These are phyloP conservation scores for Hecatera dysodea DNA, from an alignment of 2,888 invertebrate species.

Conservation along the genomic window DNA sequence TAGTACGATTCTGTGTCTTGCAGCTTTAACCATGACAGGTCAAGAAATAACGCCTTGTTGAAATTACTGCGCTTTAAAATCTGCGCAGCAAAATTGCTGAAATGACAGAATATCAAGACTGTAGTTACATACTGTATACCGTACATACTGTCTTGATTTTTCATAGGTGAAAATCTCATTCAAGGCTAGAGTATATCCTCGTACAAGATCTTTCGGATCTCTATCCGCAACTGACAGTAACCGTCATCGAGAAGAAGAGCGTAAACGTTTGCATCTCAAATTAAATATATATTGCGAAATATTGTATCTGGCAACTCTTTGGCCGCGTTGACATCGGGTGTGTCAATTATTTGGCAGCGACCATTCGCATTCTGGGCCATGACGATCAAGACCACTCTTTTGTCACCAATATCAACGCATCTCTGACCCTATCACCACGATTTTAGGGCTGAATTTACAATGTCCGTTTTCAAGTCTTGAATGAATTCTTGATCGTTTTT, in stretches of 20 bases:
- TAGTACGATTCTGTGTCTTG: background rate
- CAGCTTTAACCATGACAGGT: constrained; percentile 5
- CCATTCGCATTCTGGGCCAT: constrained; percentile 87
- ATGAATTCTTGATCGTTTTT: constrained; percentile 41
- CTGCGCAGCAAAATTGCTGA: background rate
- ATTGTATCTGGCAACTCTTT: constrained; percentile 81
- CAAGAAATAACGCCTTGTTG: background rate
- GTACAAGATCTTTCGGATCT: background rate
- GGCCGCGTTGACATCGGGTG: constrained; percentile 83
- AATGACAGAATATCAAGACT: too few relatives aligned
- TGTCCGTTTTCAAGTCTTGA: constrained; percentile 31
- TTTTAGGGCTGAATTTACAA: constrained; percentile 48
- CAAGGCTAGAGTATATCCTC: too few relatives aligned
- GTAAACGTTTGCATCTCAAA: constrained; percentile 68
- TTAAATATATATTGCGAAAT: constrained; percentile 88
- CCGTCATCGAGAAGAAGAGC: constrained; percentile 30
- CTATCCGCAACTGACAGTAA: constrained; percentile 17
- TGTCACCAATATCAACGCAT: constrained; percentile 69
- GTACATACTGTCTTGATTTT: background rate
- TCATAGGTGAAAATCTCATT: background rate
- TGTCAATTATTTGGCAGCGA: constrained; percentile 89
- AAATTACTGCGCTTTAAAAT: background rate
- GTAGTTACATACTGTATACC: too few relatives aligned
- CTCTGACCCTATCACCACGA: constrained; percentile 47
- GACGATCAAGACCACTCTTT: constrained; percentile 79